Base-by-base conservation (phyloP, 1,140 invertebrate species). In the Elymnias hypermnestra region DNA sequence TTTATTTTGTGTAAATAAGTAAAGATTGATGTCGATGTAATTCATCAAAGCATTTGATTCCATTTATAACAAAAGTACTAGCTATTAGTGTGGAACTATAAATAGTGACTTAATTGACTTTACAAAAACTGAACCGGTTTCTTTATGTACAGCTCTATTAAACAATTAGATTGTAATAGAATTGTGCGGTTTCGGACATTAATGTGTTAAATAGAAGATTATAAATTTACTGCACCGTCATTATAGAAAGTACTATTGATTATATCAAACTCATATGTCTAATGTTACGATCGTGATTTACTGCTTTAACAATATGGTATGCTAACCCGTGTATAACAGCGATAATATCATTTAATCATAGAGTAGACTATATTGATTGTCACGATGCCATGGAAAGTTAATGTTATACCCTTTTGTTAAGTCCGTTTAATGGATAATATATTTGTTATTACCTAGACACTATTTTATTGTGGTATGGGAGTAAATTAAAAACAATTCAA, bases 261-360 rank as follows among this genome's bases (percentile, higher is more conserved):
- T 43, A 46, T 61, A 61, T 61, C 53, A 59, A 29, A 43, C 12
- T 15, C 29, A 33, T 49, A 35, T 50, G 40, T 33, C 15, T 33
- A 17, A 46, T 52, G 40, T 52, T 56, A 45, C 37, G 36, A 56
- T 47, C 45, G 33, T 49, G 46, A 43, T 45, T 46, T 42, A 49
- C 53, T 44, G 33, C 36, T 48, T 38, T 35, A 57, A 57, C 44
- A 53, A 33, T 15, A 7, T 13, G 26, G 9, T 33, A 33, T 33
- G 3, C 14, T 15, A 15, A 33, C 29, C 12, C 44, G 23, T 36
- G 31, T 48, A 39, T 62, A 49, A 57, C 50, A 53, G 48, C 61
- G 68, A 74, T 72, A 36, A 51, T 72, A 74, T 72, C 66, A 41
- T 37, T 40, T 56, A 62, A 63, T 63, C 49, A 63, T 54, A 48